phyloP scores from a whole-genome alignment of 2,113 vertebrate genomes.

The Phaethornis superciliosus region DNA sequence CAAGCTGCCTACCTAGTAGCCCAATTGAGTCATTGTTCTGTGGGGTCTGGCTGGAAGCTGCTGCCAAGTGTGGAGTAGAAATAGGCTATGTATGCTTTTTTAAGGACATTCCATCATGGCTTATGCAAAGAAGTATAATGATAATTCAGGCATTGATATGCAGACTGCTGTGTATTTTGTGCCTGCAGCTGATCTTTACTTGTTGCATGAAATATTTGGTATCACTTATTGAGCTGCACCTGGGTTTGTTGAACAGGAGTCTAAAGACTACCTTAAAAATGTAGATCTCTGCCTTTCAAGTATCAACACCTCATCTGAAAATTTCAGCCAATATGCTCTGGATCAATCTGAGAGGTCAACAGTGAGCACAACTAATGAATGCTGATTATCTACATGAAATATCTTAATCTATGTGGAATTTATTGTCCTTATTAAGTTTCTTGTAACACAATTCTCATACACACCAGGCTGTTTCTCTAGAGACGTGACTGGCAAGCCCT shows the following conservation, averaged over 20 bases:
- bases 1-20: background rate
- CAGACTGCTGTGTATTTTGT: background rate
- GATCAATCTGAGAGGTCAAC: background rate
- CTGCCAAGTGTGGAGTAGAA: background rate
- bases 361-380: background rate
- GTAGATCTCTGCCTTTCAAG: background rate
- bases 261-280: background rate
- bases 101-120: background rate
- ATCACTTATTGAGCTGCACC: background rate
- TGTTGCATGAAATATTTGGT: background rate
- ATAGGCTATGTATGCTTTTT: background rate
- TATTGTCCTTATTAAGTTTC: background rate
- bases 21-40: background rate
- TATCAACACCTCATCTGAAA: background rate
- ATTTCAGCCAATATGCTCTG: background rate
- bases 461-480: background rate
- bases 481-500: background rate
- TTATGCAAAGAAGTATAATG: background rate
- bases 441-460: background rate
- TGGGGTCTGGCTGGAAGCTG: background rate
- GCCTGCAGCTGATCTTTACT: background rate
- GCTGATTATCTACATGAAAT: background rate
- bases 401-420: background rate
- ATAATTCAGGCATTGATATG: background rate
- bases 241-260: background rate